Percentiles rank a stretch among this genome's conserved stretches.
These are phyloP conservation scores for Callipepla californica DNA, from an alignment of 2,113 vertebrate species.

Conservation along the genomic window DNA sequence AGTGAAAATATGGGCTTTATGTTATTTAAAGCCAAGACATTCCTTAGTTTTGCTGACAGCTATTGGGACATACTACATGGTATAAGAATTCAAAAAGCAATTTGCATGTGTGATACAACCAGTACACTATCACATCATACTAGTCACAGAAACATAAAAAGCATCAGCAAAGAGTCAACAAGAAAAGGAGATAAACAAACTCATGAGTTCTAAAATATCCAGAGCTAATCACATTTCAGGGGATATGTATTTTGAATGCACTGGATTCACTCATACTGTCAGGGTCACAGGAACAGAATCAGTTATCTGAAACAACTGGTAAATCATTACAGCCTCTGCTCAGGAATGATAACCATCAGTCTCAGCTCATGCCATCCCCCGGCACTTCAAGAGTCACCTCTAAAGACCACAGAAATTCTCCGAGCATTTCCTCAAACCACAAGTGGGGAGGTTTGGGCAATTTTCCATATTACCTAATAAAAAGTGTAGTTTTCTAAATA, in stretches of 20 bases:
- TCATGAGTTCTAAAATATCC: neutral
- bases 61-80: neutral
- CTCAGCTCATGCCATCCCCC: neutral
- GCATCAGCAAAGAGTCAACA: neutral
- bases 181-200: neutral
- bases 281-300: neutral
- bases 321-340: neutral
- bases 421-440: neutral
- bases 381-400: neutral
- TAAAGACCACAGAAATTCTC: neutral
- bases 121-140: neutral
- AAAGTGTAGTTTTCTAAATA: neutral
- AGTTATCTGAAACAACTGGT: neutral
- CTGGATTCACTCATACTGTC: neutral
- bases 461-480: neutral
- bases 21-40: neutral
- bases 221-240: neutral
- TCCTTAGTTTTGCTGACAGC: neutral
- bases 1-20: neutral
- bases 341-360: neutral
- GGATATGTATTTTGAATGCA: neutral
- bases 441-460: rapidly evolving
- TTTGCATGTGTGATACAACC: neutral
- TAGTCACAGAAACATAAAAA: neutral
- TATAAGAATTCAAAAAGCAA: neutral